Evolutionary conservation across 1,140 invertebrate genomes (phyloP).

Genomic region (Lucilia cuprina): DNA sequence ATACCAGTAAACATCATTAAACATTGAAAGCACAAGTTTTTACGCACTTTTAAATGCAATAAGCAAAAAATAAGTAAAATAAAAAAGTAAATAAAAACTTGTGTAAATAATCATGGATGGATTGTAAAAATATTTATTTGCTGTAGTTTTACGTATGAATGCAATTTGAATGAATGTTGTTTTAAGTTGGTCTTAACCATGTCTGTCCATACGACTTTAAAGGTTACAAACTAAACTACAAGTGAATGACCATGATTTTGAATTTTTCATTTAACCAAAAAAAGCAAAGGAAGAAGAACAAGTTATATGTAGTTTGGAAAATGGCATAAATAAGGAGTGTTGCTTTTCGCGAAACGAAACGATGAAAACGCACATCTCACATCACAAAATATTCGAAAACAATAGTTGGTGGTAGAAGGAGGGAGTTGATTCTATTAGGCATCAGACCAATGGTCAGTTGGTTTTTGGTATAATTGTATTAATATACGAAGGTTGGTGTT

Average conservation of each 20-base stretch:
- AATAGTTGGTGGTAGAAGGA: neutral
- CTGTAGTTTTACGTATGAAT: neutral
- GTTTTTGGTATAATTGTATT: neutral
- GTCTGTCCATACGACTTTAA: neutral
- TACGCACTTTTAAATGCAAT: conserved; percentile 9
- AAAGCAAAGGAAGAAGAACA: neutral
- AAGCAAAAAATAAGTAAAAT: neutral
- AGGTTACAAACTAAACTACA: neutral
- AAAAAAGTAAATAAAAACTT: neutral
- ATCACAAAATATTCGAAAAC: neutral
- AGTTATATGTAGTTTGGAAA: neutral
- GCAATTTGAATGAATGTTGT: neutral
- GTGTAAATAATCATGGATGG: conserved; percentile 1
- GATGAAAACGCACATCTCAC: neutral
- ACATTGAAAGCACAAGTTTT: neutral
- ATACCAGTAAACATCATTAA: neutral
- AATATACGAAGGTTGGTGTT: too few relatives aligned
- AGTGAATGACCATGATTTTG: conserved; percentile 14
- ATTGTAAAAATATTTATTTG: neutral
- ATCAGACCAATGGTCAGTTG: neutral
- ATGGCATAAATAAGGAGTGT: neutral
- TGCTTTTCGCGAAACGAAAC: neutral
- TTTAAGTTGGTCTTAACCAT: neutral
- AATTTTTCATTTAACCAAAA: neutral
- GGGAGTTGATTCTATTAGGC: neutral